Evolutionary conservation across 2,888 invertebrate species (phyloP), one percentile per base, ranked within the genome.

Genomic region (Sminthurinus aureus): DNA sequence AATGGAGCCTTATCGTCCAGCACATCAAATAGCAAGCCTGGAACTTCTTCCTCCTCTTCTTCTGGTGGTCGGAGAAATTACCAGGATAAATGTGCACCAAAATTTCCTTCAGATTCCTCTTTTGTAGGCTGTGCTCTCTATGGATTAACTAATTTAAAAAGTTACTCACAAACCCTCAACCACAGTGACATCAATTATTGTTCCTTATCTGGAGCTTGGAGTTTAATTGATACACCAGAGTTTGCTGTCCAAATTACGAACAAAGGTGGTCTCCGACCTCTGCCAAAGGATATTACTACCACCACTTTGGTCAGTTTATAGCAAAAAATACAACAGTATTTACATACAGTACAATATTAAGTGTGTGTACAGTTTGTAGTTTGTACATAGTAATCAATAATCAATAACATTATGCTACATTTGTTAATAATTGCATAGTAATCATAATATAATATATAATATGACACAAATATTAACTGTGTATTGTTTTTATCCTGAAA

Each of bases 181-280:
- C 84, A 82, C 38, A 88, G 87, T 11, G 84, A 85, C 24, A 85
- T 86, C 20, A 85, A 84, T 52, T 87, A 87, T 78, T 88, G 88
- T 76, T 86, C 87, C 24, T 82, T 88, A 26, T 86, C 88, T n/a
- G 88, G 88, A 76, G 87, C 88, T 71, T 88, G 88, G 88, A 87
- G 85, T 67, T 81, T 88, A 50, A 86, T 88, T 73, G 88, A 88
- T 67, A 87, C 87, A 74, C 86, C 85, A n/a, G 86, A 87, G 67
- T 87, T 88, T 81, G 87, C 88, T 12, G 87, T 88, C 67, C 88
- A 88, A 86, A 88, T 88, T 67, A 88, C 88, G 0, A 88, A 88
- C 75, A 88, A 88, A 81, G 88, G 87, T 50, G 88, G 88, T n/a
- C 82, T 87, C 12, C 85, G 86, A 52, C 88, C 88, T 12, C 74